Evolutionary conservation across 2,888 invertebrate genomes (phyloP).

Genomic region (Ophion ventricosus): DNA sequence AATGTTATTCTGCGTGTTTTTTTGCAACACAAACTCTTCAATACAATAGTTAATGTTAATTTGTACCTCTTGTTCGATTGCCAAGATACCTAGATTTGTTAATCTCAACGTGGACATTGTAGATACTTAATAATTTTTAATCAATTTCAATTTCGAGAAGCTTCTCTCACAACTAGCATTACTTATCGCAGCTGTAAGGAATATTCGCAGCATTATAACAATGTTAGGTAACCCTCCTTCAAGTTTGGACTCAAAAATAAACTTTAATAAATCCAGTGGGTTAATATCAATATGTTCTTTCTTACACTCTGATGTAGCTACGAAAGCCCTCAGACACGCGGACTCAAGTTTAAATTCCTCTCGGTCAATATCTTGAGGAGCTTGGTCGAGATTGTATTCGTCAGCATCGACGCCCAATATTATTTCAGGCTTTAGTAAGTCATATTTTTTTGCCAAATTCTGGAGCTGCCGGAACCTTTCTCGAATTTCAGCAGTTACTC

Average conservation of each 20-base stretch:
- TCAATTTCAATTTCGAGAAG: slow-evolving; percentile 22
- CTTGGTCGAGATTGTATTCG: background rate
- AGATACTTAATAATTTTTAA: slow-evolving; percentile 6
- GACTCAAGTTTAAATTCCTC: slow-evolving; percentile 1
- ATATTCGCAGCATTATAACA: slow-evolving; percentile 11
- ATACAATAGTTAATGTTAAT: background rate
- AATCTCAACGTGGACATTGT: background rate
- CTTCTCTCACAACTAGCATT: slow-evolving; percentile 4
- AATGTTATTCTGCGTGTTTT: background rate
- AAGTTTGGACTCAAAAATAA: background rate
- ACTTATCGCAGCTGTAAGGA: slow-evolving; percentile 25
- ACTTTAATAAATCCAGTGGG: background rate
- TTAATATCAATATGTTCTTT: background rate
- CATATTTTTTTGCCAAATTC: background rate
- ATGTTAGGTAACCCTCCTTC: background rate
- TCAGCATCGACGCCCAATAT: background rate
- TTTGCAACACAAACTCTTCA: background rate
- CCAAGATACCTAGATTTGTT: slow-evolving; percentile 10
- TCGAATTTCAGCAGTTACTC: background rate
- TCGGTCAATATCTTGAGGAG: background rate
- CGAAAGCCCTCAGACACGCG: background rate
- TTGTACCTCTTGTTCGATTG: background rate
- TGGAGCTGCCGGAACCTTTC: background rate
- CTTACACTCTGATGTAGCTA: background rate
- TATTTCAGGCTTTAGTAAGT: background rate